These are phyloP conservation scores for Cotesia typhae DNA, from an alignment of 1,140 invertebrate genomes.

Conservation along the genomic window DNA sequence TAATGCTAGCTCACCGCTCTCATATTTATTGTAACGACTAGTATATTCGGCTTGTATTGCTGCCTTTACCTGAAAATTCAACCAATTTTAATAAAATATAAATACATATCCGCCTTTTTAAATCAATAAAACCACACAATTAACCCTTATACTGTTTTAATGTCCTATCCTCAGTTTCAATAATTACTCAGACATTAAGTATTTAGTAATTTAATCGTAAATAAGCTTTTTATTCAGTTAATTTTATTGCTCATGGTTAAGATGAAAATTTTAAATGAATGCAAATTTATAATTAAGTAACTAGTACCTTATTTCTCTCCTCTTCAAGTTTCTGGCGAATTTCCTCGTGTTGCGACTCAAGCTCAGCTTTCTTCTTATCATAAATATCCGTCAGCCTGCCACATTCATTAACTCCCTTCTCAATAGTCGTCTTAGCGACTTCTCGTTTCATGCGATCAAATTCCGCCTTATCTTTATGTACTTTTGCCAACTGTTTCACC, in stretches of 20 bases:
- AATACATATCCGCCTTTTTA: too few species aligned
- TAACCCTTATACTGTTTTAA: too few species aligned
- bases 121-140: too few species aligned
- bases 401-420: conserved; percentile 83
- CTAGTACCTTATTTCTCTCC: conserved; percentile 74
- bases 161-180: too few species aligned
- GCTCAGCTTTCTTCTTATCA: conserved; percentile 77
- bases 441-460: conserved; percentile 81
- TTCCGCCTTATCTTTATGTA: conserved; percentile 89
- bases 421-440: conserved; percentile 78
- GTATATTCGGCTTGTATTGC: conserved; percentile 56
- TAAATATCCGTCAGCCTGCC: conserved; percentile 78
- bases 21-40: conserved; percentile 60
- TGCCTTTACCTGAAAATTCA: conserved; percentile 49
- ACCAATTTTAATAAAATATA: conserved; percentile 12
- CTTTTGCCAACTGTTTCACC: conserved; percentile 78
- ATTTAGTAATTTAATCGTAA: too few species aligned
- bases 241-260: too few species aligned
- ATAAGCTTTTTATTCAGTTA: too few species aligned
- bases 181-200: too few species aligned
- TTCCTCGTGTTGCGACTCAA: conserved; percentile 80
- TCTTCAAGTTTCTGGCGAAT: conserved; percentile 75
- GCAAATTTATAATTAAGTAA: neutral
- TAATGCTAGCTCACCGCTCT: conserved; percentile 57
- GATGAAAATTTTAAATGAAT: too few species aligned